phyloP scores from a whole-genome alignment of 1,140 invertebrate species.

The Drosophila ironensis region DNA sequence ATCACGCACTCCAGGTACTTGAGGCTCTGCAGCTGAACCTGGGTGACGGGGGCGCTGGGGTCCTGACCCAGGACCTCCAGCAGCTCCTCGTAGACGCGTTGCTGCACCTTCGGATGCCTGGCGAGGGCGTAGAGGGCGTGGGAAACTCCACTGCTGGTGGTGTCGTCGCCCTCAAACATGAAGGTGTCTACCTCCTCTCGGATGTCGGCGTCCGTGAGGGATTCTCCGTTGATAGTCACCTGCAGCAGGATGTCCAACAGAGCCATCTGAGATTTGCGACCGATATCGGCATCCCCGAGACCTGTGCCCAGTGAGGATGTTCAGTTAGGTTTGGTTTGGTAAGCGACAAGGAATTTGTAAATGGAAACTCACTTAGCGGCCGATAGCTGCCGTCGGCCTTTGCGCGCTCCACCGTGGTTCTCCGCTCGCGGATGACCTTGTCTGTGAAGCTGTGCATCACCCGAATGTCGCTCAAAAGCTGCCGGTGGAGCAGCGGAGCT shows the following conservation, averaged over 20 bases:
- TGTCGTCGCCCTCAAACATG: constrained; percentile 86
- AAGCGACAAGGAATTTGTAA: too few species aligned
- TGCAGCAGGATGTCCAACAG: constrained; percentile 90
- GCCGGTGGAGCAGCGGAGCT: constrained; percentile 33
- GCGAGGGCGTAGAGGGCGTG: constrained; percentile 57
- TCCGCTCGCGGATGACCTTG: constrained; percentile 68
- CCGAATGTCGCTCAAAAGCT: constrained; percentile 52
- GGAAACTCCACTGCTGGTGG: constrained; percentile 62
- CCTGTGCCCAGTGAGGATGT: constrained; percentile 17
- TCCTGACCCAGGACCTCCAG: constrained; percentile 83
- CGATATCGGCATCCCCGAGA: constrained; percentile 62
- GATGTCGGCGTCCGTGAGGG: constrained; percentile 86
- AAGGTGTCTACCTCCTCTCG: constrained; percentile 89
- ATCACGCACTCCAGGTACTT: constrained; percentile 84
- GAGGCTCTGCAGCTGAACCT: constrained; percentile 81
- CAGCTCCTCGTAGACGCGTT: constrained; percentile 84
- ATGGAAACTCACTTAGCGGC: constrained; percentile 53
- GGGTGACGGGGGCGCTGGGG: constrained; percentile 65
- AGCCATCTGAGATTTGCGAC: constrained; percentile 85
- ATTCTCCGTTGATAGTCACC: constrained; percentile 83
- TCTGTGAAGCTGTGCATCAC: constrained; percentile 71
- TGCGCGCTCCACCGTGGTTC: constrained; percentile 39
- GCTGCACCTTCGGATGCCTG: constrained; percentile 79
- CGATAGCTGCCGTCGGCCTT: constrained; percentile 56
- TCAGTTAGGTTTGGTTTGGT: constrained; percentile 1